phyloP scores from a whole-genome alignment of 2,113 vertebrate species.

The Haemorhous mexicanus region DNA sequence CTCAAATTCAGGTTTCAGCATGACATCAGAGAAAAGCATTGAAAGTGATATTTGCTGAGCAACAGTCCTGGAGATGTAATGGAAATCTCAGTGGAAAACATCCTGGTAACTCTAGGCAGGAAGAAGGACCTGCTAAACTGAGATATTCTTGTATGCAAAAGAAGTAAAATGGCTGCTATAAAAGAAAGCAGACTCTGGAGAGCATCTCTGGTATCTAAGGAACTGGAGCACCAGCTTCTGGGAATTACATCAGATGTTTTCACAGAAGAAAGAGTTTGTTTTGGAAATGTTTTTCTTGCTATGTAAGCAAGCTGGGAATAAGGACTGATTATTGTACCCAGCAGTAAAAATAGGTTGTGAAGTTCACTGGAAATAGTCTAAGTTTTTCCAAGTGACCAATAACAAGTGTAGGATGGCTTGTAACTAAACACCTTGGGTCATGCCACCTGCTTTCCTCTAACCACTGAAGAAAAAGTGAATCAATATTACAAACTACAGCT shows the following conservation, averaged over 20 bases:
- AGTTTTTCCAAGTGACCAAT: constrained; percentile 7
- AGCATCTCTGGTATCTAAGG: neutral
- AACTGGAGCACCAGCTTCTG: neutral
- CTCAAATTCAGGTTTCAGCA: neutral
- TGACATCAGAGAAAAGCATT: neutral
- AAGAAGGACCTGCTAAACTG: neutral
- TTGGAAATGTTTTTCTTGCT: constrained; percentile 40
- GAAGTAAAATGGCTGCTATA: neutral
- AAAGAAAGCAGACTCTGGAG: neutral
- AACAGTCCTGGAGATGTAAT: neutral
- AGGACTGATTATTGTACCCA: neutral
- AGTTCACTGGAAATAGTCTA: neutral
- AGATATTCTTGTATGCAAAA: neutral
- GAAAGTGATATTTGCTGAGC: neutral
- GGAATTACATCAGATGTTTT: constrained; percentile 57
- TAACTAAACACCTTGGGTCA: neutral
- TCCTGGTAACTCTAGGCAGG: neutral
- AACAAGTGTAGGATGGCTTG: neutral
- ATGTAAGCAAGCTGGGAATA: constrained; percentile 15
- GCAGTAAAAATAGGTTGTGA: constrained; percentile 25
- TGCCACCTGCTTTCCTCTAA: neutral
- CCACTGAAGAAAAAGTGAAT: neutral
- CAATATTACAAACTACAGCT: neutral
- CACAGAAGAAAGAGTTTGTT: constrained; percentile 34
- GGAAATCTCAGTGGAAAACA: neutral